Evolutionary conservation across 2,113 vertebrate species (phyloP).

Genomic region (Salvelinus namaycush): DNA sequence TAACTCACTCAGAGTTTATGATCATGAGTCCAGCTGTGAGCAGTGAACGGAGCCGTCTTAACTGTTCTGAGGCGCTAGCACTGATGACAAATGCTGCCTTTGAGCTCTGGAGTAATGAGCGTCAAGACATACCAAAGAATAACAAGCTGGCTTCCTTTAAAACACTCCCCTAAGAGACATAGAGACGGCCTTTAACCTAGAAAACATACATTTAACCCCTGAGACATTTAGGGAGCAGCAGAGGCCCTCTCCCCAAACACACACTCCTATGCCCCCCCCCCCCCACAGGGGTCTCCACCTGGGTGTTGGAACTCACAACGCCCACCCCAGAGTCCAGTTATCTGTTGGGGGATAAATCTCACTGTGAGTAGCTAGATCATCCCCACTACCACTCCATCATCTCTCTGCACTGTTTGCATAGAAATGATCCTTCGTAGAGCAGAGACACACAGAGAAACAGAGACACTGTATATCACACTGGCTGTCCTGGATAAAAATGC

Average conservation of each 20-base stretch:
- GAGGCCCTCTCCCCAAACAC: neutral
- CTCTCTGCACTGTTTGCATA: no score
- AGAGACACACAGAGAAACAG: no score
- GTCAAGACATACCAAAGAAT: conserved; percentile 47
- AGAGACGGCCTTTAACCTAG: conserved; percentile 35
- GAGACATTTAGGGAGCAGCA: neutral
- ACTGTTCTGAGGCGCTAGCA: neutral
- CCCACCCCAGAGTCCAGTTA: no score
- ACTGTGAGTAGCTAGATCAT: no score
- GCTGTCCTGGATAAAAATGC: no score
- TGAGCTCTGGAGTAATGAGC: conserved; percentile 36
- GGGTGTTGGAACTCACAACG: no score
- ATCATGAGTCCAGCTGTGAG: neutral
- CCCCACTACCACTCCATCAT: no score
- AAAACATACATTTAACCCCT: conserved; percentile 31
- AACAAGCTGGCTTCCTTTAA: conserved; percentile 30
- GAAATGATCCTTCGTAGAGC: no score
- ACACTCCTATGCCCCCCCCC: no score
- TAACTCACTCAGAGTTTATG: no score
- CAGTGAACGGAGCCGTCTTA: neutral
- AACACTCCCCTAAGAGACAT: conserved; percentile 37
- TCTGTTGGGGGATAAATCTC: no score
- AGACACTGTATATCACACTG: no score
- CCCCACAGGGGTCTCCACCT: neutral
- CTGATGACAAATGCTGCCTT: conserved; percentile 41